Evolutionary conservation across 2,888 invertebrate genomes (phyloP), one percentile per base, ranked within the genome.

Genomic region (Melanotus villosus): DNA sequence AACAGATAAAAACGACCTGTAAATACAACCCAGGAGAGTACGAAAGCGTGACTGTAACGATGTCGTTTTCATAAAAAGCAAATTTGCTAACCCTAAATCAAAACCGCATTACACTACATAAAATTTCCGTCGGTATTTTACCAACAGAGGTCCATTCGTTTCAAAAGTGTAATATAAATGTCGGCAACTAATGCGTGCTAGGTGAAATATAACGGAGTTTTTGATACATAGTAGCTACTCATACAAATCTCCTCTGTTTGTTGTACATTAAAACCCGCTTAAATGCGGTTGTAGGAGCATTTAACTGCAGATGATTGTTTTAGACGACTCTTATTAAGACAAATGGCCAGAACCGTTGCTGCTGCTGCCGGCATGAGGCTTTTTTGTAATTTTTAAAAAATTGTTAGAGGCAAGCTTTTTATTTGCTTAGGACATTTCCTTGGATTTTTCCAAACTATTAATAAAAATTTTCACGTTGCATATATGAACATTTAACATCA

Each of bases 111-210:
- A 59, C 64, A 64, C 58, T 64, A 68, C 52, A 68, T 68, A 65
- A 68, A 68, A 64, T 68, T 68, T 68, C 50, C 41, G 59, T 38
- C 68, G 58, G 64, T 59, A 68, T 64, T 64, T 64, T 65, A 68
- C 50, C 32, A 38, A 34, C 68, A 59, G 36, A 62, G 64, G 68
- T 68, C 64, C 69, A 60, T 65, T 65, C 60, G 47, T 65, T 65
- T 69, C 43, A 60, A 57, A 65, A 65, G 65, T 65, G 69, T 58
- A 60, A 69, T 65, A 69, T 69, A 69, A 69, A 65, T 56, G 69
- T 69, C 69, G 65, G 36, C 69, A 57, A 60, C 65, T 69, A 69
- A 69, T 64, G 68, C 68, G 68, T 54, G 58, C 50, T 65, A 68
- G 58, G 68, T 68, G 59, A 68, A 64, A 64, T 68, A 68, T 59